phyloP scores from a whole-genome alignment of 2,797 vertebrate species.

The Bradypus variegatus region DNA sequence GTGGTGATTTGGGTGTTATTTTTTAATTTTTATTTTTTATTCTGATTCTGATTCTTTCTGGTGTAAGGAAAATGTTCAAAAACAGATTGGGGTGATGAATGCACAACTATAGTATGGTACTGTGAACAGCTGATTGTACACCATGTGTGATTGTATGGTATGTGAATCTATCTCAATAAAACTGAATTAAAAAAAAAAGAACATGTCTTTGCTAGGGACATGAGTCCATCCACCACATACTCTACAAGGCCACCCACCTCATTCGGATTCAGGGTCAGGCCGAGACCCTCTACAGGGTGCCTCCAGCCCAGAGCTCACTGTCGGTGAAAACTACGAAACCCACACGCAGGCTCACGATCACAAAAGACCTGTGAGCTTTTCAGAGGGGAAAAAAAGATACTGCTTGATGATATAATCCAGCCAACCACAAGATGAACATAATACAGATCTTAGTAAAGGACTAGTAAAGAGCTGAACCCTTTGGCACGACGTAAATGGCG shows the following conservation, averaged over 20 bases:
- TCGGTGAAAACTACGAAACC: background rate
- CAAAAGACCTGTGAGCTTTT: background rate
- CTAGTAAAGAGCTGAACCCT: background rate
- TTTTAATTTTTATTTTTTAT: no score
- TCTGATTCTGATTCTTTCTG: no score
- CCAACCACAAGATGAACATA: constrained; percentile 8
- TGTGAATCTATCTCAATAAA: no score
- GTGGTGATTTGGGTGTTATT: no score
- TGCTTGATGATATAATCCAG: constrained; percentile 17
- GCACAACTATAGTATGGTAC: no score
- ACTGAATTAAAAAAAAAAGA: no score
- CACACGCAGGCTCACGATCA: background rate
- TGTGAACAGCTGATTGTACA: no score
- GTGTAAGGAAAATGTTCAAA: no score
- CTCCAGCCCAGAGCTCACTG: background rate
- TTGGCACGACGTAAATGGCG: background rate
- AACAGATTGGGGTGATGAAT: no score
- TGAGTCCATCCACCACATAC: no score
- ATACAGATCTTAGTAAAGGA: background rate
- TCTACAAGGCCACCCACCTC: background rate
- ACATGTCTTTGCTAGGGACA: no score
- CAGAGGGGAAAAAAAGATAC: background rate
- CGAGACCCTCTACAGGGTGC: background rate
- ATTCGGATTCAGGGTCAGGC: background rate
- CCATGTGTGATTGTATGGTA: no score